Conservation (phyloP, 2,888 invertebrate species). For the Rhagium mordax region DNA sequence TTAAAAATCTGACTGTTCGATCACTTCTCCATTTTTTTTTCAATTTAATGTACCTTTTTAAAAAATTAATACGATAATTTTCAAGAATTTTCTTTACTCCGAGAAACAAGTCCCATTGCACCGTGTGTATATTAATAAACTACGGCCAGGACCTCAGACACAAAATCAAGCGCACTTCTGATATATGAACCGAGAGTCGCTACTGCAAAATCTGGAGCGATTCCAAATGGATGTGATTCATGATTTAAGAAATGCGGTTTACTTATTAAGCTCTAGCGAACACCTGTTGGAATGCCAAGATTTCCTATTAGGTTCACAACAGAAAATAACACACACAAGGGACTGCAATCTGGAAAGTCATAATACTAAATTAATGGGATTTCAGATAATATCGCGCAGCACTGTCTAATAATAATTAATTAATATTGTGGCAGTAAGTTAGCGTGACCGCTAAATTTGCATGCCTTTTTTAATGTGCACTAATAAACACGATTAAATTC, state of each 20-base stretch:
- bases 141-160: neutral
- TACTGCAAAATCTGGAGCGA: conserved; percentile 47
- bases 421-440: neutral
- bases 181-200: conserved; percentile 32
- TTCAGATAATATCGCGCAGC: neutral
- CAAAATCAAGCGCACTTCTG: neutral
- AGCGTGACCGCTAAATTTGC: conserved; percentile 11
- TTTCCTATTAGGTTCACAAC: neutral
- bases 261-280: conserved; percentile 43
- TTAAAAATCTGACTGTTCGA: too few relatives aligned
- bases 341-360: neutral
- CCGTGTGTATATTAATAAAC: neutral
- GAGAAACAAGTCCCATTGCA: too few relatives aligned
- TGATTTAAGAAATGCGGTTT: conserved; percentile 45
- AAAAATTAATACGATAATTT: too few relatives aligned
- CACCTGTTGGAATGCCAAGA: conserved; percentile 49
- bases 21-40: too few relatives aligned
- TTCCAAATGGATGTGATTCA: conserved; percentile 48
- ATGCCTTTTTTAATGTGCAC: conserved; percentile 6
- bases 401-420: conserved; percentile 2
- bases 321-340: neutral
- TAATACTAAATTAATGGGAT: conserved; percentile 22
- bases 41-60: too few relatives aligned
- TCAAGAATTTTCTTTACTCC: too few relatives aligned
- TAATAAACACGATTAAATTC: conserved; percentile 11